Base-by-base conservation (phyloP, 2,888 invertebrate species). In the Orthosia gracilis region DNA sequence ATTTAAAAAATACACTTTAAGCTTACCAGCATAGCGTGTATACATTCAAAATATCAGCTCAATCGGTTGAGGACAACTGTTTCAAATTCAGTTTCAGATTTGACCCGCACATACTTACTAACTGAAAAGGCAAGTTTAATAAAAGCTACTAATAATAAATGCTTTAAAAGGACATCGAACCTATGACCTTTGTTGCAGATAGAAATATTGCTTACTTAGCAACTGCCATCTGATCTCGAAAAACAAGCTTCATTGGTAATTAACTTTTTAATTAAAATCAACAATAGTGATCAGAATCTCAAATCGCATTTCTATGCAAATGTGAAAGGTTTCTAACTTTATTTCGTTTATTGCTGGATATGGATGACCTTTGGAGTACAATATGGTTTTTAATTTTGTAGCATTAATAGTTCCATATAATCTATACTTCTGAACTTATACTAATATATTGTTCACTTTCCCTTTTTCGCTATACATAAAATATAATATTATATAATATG, bases 271-370 rank as follows among this genome's bases (percentile, higher is more conserved):
- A 79, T 76, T 58, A 68, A 78, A 67, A 82, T 58, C 40, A 13
- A 81, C 52, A 65, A 68, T 82, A 58, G 57, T 54, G 57, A 68
- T 82, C n/a, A 45, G 15, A 68, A 58, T 80, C 54, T 68, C 15
- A 61, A 77, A 76, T 65, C 11, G 1, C 11, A 72, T 69, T 82
- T 76, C 18, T 69, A 80, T 82, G 78, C 62, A 77, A 77, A 80
- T 82, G 45, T 18, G 5, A 64, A 50, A 26, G 49, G 52, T 59
- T 54, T 62, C 52, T 45, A 21, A 72, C 18, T 65, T 50, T 23
- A 62, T 55, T 26, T 26, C 54, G n/a, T 61, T 65, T 58, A 68
- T 65, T 70, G 64, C 61, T 70, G 64, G 58, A 74, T 62, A 62
- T 73, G 58, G 4, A 54, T 55, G n/a, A 3, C 23, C 64, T 54